These are phyloP conservation scores for Hemibagrus wyckioides DNA, from an alignment of 2,113 vertebrate genomes.

Conservation along the genomic window DNA sequence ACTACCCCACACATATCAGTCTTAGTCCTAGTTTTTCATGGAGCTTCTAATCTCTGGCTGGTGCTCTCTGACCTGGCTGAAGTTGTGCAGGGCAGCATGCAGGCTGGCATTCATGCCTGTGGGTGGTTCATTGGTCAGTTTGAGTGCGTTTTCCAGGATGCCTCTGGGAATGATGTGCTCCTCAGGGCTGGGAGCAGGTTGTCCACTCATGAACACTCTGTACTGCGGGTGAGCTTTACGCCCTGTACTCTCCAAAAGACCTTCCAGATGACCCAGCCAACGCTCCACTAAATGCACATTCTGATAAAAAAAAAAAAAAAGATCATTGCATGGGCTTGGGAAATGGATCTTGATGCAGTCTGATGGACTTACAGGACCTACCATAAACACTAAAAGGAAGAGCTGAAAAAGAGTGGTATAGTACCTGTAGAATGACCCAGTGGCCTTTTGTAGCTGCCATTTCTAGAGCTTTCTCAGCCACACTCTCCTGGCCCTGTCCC, in stretches of 20 bases:
- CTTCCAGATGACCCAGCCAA: conserved; percentile 78
- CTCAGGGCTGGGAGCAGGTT: conserved; percentile 69
- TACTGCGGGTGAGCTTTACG: conserved; percentile 71
- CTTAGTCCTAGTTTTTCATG: neutral
- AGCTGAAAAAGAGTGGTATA: neutral
- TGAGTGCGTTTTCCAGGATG: conserved; percentile 80
- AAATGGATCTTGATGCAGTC: neutral
- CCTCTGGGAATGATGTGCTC: conserved; percentile 78
- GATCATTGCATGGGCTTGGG: neutral
- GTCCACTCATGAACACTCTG: conserved; percentile 79
- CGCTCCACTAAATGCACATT: conserved; percentile 79
- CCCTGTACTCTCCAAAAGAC: conserved; percentile 70
- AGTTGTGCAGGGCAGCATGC: conserved; percentile 75
- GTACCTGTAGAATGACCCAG: conserved; percentile 81
- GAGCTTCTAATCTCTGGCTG: neutral
- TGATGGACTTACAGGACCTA: neutral
- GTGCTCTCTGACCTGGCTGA: conserved; percentile 71
- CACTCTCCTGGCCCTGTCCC: conserved; percentile 79
- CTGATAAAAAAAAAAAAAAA: conserved; percentile 47
- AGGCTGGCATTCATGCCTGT: conserved; percentile 78
- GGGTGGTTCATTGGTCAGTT: conserved; percentile 80
- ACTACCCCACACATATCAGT: neutral
- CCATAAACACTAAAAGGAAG: neutral
- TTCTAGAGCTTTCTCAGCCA: conserved; percentile 71
- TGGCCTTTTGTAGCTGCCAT: conserved; percentile 73